Evolutionary conservation across 2,888 invertebrate species (phyloP), one percentile per base, ranked within the genome.

Genomic region (Drosophila leonis): DNA sequence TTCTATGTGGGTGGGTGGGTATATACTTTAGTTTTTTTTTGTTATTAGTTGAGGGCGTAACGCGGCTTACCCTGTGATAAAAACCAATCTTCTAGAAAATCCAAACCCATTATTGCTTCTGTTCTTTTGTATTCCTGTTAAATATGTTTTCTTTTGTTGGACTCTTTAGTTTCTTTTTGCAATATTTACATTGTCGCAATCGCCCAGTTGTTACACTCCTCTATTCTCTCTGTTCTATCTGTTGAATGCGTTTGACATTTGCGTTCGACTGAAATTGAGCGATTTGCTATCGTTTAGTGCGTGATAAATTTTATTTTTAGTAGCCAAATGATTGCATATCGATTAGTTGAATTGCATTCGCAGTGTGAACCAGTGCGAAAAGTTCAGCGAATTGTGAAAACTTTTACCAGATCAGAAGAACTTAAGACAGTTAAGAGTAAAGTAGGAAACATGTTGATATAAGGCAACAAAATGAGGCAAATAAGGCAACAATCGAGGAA

Each of bases 21-120:
- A 35, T 39, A 54, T 27, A 37, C 10, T 10, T 37, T 8, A 15
- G 27, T 20, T 20, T 18, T 46, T n/a, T 24, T 29, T 31, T 39
- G 48, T 31, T 42, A 29, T 55, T 42, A 29, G 15, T 20, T 18
- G 46, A 41, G 64, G 49, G 62, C 62, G 39, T 39, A 54, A 48
- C 15, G 24, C 52, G 68, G 72, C 88, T 92, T 92, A 92, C 92
- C 92, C 92, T 92, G 92, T 77, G 92, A 92, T 88, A 92, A 87
- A 88, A 92, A 92, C 92, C 92, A 92, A 83, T 92, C 92, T 80
- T 92, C 92, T 82, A 92, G 89, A 91, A 92, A 92, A 90, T 92
- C 92, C 91, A 92, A 89, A 85, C 85, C 85, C 87, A 88, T 88
- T 83, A 75, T 78, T 68, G 78, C 69, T 57, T 71, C 72, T 65